Evolutionary conservation across 1,140 invertebrate species (phyloP).

Genomic region (Euwallacea fornicatus): DNA sequence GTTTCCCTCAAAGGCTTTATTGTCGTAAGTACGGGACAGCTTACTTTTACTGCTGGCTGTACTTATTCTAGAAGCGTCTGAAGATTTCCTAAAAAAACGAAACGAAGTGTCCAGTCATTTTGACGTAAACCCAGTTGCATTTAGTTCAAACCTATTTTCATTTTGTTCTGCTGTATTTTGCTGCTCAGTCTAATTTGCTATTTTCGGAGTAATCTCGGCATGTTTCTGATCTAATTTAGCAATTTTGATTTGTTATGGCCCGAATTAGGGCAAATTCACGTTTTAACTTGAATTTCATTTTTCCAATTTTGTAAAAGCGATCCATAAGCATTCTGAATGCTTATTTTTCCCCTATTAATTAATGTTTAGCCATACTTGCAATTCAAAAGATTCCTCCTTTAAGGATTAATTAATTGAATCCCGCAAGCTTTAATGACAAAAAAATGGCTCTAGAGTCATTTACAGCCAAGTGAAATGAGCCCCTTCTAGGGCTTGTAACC

Average conservation of each 20-base stretch:
- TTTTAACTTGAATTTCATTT: no score
- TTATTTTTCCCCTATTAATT: no score
- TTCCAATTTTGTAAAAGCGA: no score
- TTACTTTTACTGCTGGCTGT: not conserved
- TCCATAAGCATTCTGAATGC: no score
- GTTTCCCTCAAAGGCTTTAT: slow-evolving; percentile 19
- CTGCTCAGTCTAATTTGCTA: no score
- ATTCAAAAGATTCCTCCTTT: no score
- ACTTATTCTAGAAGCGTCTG: slow-evolving; percentile 3
- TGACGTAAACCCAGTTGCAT: not conserved
- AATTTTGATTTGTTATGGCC: not conserved
- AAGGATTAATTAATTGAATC: no score
- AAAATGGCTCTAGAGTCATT: no score
- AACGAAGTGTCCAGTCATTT: not conserved
- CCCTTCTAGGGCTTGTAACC: no score
- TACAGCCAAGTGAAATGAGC: no score
- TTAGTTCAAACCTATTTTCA: not conserved
- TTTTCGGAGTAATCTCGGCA: not conserved
- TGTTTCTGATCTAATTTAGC: not conserved
- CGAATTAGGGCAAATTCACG: not conserved
- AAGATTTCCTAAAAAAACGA: slow-evolving; percentile 9
- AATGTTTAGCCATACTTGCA: no score
- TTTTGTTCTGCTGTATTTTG: not conserved
- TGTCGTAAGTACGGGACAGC: slow-evolving; percentile 11
- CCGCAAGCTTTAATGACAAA: no score